Evolutionary conservation across 2,888 invertebrate species (phyloP).

Genomic region (Cephonodes hylas): DNA sequence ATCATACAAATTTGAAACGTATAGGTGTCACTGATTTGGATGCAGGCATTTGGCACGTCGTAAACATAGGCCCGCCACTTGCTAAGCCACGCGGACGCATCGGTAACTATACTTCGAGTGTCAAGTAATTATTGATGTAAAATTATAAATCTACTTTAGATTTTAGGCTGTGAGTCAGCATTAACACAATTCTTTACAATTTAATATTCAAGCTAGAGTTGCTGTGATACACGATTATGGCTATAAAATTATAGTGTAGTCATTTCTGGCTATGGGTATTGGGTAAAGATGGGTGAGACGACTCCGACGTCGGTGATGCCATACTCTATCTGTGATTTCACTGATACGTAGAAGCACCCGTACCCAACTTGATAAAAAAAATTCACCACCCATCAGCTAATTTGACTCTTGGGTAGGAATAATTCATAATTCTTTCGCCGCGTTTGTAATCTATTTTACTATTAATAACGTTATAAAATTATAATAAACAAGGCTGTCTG

Average conservation of each 20-base stretch:
- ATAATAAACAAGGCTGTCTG: conserved; percentile 45
- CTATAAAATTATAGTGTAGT: conserved; percentile 70
- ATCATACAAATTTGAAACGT: conserved; percentile 26
- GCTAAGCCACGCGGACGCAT: background rate
- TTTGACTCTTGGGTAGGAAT: conserved; percentile 32
- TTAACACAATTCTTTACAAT: conserved; percentile 72
- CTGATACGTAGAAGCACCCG: conserved; percentile 57
- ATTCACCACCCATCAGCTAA: conserved; percentile 30
- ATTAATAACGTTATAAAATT: conserved; percentile 33
- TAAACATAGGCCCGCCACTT: background rate
- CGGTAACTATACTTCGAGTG: conserved; percentile 39
- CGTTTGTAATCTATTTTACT: conserved; percentile 34
- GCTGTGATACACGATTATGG: conserved; percentile 79
- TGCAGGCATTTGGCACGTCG: background rate
- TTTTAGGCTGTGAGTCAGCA: conserved; percentile 77
- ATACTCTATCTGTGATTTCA: conserved; percentile 70
- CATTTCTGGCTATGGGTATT: conserved; percentile 59
- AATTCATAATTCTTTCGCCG: conserved; percentile 30
- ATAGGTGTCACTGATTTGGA: conserved; percentile 27
- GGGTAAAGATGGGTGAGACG: conserved; percentile 33
- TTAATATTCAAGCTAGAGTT: conserved; percentile 79
- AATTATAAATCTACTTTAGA: conserved; percentile 63
- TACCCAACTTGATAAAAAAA: conserved; percentile 31
- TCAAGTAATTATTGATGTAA: conserved; percentile 57
- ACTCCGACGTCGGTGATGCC: conserved; percentile 41